These are phyloP conservation scores for Enteromius radiatus DNA, from an alignment of 2,797 vertebrate genomes.

Conservation along the genomic window DNA sequence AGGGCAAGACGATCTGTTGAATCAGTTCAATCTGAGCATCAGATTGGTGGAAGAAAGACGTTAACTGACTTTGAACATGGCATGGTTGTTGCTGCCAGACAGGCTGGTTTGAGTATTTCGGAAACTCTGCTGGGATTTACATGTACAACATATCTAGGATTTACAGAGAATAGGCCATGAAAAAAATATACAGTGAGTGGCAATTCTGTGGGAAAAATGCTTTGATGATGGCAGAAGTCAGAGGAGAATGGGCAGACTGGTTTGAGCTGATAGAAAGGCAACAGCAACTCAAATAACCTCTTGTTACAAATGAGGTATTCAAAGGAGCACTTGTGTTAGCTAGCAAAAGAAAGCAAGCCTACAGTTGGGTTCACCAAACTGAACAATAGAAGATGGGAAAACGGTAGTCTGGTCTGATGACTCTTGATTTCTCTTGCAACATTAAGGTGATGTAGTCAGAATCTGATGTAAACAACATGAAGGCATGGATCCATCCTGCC, in stretches of 20 bases:
- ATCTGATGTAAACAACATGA: too few relatives aligned
- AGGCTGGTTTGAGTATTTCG: background rate
- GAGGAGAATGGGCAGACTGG: background rate
- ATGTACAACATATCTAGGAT: background rate
- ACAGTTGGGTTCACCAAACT: background rate
- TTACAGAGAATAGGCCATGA: background rate
- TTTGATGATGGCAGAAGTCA: background rate
- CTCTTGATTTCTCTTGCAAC: background rate
- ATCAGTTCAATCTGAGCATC: background rate
- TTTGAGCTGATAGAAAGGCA: background rate
- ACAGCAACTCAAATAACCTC: background rate
- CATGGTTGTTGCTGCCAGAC: background rate
- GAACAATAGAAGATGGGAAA: background rate
- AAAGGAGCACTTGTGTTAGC: background rate
- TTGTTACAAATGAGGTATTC: background rate
- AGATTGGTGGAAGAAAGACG: background rate
- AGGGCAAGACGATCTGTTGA: background rate
- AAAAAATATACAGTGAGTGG: background rate
- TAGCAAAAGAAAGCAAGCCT: background rate
- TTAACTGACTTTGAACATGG: background rate
- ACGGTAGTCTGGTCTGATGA: background rate
- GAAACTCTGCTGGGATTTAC: slow-evolving; percentile 1
- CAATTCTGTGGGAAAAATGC: background rate
- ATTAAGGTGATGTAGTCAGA: background rate
- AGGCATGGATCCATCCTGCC: background rate